Evolutionary conservation across 2,113 vertebrate species (phyloP), one percentile per base, ranked within the genome.

Genomic region (Panthera uncia): DNA sequence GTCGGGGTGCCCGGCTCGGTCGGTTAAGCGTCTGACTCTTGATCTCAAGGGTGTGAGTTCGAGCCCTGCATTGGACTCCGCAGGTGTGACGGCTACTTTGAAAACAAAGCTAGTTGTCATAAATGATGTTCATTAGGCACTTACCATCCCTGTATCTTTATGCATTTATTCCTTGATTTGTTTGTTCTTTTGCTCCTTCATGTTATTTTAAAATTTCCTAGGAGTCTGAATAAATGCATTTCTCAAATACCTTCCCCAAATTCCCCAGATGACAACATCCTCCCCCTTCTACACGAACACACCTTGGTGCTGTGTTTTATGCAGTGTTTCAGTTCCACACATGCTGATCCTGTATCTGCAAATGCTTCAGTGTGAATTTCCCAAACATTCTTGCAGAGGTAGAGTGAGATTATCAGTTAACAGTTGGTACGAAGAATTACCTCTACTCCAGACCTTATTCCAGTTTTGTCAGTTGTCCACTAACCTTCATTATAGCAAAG

Each of bases 401-500:
- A 16, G 8, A 89, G 36, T 68, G 18, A 92, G 31, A 92, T 45
- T n/a, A 71, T 92, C 48, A n/a, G 52, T 57, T 27, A 85, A 79
- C 27, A 65, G 41, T 63, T 5, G 8, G 50, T 25, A 11, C 29
- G 27, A 31, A 79, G 69, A 61, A 14, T 45, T 31, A 50, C 48
- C 14, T 63, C 7, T 23, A 55, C 12, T 19, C 41, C 1, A 80
- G 41, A 86, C 25, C 29, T 68, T 85, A 25, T 7, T 79, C 31
- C 52, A 5, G 55, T 63, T 81, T 69, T 1, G 48, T 57, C 1
- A 0, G 0, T 6, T 25, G 23, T 55, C n/a, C 4, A 13, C 29
- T 63, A 27, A 45, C 50, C 41, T 29, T 41, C 21, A 16, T 33
- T 69, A 25, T 11, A 83, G 13, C 55, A 73, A 23, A 71, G 52